Conservation (phyloP, 2,113 vertebrate genomes). For the Empidonax alnorum region DNA sequence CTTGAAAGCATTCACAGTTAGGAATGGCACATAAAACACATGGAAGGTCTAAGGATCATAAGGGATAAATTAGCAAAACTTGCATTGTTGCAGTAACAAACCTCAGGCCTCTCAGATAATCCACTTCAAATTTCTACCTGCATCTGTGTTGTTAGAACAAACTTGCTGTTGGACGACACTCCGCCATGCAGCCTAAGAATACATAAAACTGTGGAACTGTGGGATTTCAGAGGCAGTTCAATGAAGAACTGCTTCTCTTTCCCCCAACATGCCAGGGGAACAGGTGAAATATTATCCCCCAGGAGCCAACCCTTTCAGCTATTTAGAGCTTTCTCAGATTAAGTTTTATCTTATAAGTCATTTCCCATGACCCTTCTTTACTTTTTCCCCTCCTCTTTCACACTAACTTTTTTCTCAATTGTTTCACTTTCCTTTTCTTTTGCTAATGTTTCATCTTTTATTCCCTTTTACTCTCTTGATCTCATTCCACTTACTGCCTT, state of each 20-base stretch:
- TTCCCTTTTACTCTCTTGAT: background rate
- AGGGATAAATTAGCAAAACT: background rate
- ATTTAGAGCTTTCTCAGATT: background rate
- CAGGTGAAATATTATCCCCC: background rate
- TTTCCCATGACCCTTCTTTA: background rate
- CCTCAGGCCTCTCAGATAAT: background rate
- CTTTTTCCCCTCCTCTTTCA: background rate
- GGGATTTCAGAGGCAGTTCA: background rate
- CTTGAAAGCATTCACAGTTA: background rate
- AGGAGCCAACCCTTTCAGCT: background rate
- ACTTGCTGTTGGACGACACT: background rate
- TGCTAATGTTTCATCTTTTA: background rate
- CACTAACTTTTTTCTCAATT: background rate
- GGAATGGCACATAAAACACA: background rate
- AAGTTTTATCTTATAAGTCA: background rate
- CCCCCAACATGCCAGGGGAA: background rate
- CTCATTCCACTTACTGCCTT: background rate
- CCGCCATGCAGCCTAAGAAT: background rate
- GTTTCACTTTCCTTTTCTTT: background rate
- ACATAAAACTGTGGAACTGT: fast-evolving
- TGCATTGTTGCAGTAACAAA: background rate
- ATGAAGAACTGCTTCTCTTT: background rate
- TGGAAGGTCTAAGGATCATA: background rate
- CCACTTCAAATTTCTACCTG: background rate
- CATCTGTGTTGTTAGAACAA: background rate